Evolutionary conservation across 2,888 invertebrate species (phyloP).

Genomic region (Acrocera orbiculus): DNA sequence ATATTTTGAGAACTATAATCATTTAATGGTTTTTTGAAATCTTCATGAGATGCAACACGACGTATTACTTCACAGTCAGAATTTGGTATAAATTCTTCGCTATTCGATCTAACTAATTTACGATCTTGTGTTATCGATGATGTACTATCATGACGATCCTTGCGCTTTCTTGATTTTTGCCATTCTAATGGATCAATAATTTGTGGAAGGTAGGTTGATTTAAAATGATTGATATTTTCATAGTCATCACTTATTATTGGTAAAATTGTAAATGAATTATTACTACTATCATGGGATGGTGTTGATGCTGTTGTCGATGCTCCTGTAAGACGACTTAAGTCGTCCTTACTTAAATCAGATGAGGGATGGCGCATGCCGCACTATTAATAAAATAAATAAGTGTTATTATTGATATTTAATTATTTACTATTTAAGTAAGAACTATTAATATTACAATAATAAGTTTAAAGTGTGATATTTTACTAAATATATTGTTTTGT

Average conservation of each 20-base stretch:
- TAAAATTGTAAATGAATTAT: constrained; percentile 8
- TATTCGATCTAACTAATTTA: constrained; percentile 42
- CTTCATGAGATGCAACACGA: constrained; percentile 45
- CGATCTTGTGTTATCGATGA: constrained; percentile 39
- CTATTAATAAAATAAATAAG: constrained; percentile 14
- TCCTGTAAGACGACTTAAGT: constrained; percentile 33
- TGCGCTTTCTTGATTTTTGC: constrained; percentile 39
- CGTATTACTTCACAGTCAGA: constrained; percentile 28
- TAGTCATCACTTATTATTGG: constrained; percentile 7
- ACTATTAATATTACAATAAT: too few species aligned
- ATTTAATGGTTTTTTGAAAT: constrained; percentile 32
- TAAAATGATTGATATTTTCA: constrained; percentile 1
- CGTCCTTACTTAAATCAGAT: constrained; percentile 33
- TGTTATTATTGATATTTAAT: too few species aligned
- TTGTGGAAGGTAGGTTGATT: constrained; percentile 28
- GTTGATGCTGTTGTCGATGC: constrained; percentile 26
- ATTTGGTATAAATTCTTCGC: constrained; percentile 37
- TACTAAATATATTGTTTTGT: too few species aligned
- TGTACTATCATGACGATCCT: constrained; percentile 43
- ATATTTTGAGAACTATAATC: constrained; percentile 7
- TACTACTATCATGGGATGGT: constrained; percentile 15
- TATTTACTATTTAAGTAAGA: too few species aligned
- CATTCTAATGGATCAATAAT: constrained; percentile 31
- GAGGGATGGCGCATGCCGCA: constrained; percentile 35
- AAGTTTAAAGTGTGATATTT: too few species aligned